phyloP scores from a whole-genome alignment of 2,888 invertebrate genomes.

The Stramonita haemastoma region DNA sequence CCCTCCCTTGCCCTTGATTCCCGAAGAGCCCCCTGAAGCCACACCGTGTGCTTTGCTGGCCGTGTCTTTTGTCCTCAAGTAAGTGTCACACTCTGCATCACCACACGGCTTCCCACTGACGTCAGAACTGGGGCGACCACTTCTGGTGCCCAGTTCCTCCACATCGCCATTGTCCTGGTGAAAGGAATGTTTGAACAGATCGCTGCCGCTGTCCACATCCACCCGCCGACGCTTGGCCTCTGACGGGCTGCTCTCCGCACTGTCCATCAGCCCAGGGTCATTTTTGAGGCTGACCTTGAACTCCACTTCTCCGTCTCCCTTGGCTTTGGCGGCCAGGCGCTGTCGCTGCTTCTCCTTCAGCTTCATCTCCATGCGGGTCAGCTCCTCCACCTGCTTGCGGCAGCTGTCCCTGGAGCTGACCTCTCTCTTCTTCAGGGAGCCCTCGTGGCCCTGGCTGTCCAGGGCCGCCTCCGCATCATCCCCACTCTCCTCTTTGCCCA shows the following conservation, averaged over 20 bases:
- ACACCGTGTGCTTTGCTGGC: neutral
- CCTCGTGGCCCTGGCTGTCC: constrained; percentile 10
- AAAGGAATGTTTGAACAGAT: constrained; percentile 35
- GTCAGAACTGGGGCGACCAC: constrained; percentile 10
- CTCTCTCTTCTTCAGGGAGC: neutral
- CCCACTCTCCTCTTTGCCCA: constrained; percentile 69
- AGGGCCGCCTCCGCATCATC: constrained; percentile 59
- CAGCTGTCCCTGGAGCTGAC: constrained; percentile 63
- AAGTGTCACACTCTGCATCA: neutral
- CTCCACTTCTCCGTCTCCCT: constrained; percentile 38
- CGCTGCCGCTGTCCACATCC: constrained; percentile 52
- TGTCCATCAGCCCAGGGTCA: constrained; percentile 61
- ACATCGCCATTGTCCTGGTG: constrained; percentile 30
- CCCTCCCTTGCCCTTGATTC: constrained; percentile 10
- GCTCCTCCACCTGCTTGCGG: constrained; percentile 72
- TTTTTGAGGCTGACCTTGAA: constrained; percentile 46
- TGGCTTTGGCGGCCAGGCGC: constrained; percentile 47
- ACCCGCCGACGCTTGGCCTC: constrained; percentile 62
- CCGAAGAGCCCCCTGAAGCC: neutral
- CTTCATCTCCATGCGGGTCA: constrained; percentile 50
- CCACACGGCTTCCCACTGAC: neutral
- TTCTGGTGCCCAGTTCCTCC: neutral
- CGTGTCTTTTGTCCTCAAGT: neutral
- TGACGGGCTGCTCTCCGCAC: constrained; percentile 60
- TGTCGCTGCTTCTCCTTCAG: constrained; percentile 36